Conservation (phyloP, 2,113 vertebrate genomes). For the Hippocampus comes region DNA sequence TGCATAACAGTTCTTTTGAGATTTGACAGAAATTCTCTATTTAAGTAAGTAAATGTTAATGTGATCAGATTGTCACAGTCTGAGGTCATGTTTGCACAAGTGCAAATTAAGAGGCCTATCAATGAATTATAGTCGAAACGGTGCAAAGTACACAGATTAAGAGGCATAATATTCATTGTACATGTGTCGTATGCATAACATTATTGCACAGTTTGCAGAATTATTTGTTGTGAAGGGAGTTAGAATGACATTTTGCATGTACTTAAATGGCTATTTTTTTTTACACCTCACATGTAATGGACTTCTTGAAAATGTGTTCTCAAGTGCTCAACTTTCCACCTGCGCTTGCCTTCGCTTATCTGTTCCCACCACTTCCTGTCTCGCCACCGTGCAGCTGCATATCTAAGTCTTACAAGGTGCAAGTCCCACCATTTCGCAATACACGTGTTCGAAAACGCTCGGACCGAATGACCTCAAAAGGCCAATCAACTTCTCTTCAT, state of each 20-base stretch:
- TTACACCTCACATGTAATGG: not conserved
- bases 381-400: conserved; percentile 14
- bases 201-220: too few relatives aligned
- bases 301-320: not conserved
- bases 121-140: too few relatives aligned
- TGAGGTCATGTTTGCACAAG: not conserved
- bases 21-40: too few relatives aligned
- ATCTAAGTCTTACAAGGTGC: not conserved
- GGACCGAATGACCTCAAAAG: not conserved
- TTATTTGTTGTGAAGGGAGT: too few relatives aligned
- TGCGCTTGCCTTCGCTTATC: conserved; percentile 7
- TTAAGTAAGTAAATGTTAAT: too few relatives aligned
- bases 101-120: too few relatives aligned
- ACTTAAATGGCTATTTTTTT: too few relatives aligned
- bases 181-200: too few relatives aligned
- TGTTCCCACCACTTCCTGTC: conserved; percentile 45
- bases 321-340: conserved; percentile 17
- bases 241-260: too few relatives aligned
- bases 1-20: too few relatives aligned
- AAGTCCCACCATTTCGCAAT: not conserved
- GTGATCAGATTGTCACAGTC: not conserved
- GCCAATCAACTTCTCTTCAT: not conserved
- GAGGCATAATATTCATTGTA: too few relatives aligned
- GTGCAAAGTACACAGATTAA: too few relatives aligned
- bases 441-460: conserved; percentile 6